These are phyloP conservation scores for Protula sp. DNA, from an alignment of 2,888 invertebrate species.

Conservation along the genomic window DNA sequence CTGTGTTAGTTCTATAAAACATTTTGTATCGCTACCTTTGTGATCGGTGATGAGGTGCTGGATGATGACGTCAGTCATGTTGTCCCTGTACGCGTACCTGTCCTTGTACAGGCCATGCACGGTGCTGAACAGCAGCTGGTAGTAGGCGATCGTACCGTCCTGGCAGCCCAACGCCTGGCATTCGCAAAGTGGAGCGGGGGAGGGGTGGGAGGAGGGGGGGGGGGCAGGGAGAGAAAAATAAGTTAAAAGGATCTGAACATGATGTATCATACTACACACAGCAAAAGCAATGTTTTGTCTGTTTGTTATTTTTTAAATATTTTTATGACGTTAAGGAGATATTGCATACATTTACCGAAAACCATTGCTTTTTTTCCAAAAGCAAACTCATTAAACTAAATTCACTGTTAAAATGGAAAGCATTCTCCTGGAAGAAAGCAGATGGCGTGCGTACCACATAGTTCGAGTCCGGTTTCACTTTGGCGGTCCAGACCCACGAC, in stretches of 20 bases:
- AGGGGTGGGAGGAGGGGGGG: too few relatives aligned
- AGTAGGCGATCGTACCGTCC: constrained; percentile 90
- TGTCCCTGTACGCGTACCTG: constrained; percentile 86
- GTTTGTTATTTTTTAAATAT: too few relatives aligned
- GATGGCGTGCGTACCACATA: constrained; percentile 65
- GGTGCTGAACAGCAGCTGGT: constrained; percentile 85
- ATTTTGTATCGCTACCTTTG: constrained; percentile 55
- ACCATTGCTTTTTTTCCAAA: too few relatives aligned
- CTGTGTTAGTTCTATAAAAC: too few relatives aligned
- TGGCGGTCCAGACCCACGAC: constrained; percentile 82
- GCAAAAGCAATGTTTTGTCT: too few relatives aligned
- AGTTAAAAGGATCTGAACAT: background rate
- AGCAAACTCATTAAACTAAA: too few relatives aligned
- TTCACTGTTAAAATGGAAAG: too few relatives aligned
- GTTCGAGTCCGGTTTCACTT: constrained; percentile 71
- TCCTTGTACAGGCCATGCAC: constrained; percentile 94
- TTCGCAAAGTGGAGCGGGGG: background rate
- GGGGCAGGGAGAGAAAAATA: too few relatives aligned
- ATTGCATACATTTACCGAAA: too few relatives aligned
- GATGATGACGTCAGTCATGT: constrained; percentile 98
- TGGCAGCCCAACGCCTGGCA: constrained; percentile 76
- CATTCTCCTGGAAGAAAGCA: too few relatives aligned
- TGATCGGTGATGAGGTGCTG: constrained; percentile 83
- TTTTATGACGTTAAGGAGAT: too few relatives aligned
- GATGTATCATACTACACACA: background rate